Base-by-base conservation (phyloP, 1,140 invertebrate genomes). In the Lasaia peninsularis region DNA sequence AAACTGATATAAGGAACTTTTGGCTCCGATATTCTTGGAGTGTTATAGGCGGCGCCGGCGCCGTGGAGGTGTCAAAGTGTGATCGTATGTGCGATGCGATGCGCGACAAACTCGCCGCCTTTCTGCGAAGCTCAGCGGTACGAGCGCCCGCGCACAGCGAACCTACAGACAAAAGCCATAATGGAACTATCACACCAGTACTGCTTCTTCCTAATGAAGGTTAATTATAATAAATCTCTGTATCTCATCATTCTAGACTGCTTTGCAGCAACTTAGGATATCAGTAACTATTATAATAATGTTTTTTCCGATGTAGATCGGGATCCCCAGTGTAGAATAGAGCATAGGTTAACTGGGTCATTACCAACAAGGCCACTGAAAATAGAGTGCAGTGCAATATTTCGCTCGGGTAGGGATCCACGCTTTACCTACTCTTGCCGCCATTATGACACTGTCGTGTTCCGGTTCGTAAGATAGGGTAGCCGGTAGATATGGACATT, bases 61-160 rank as follows among this genome's bases (percentile, higher is more conserved):
- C 75, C 78, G 72, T 60, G 58, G 68, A 66, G 60, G 54, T 60
- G 66, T 64, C 58, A 61, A 48, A 63, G 66, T 67, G 67, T 56
- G 61, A 34, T 37, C 71, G 76, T 69, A 78, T 76, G 77, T 77
- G 83, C 81, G 75, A 86, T 85, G 84, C 70, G 76, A 87, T 88
- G 85, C 85, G 80, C 56, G 83, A 85, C 49, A 85, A 80, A 80
- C 75, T 88, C 54, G 63, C 80, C 60, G 74, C 75, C 44, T 63
- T 85, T 61, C 67, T 88, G 52, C 77, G 80, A 40, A 76, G 68
- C 67, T 21, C 44, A 20, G 74, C 80, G n/a, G 75, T 76, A 61
- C 69, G 69, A 63, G 72, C 80, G 60, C 69, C 74, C 4, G 69
- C 73, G 62, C 65, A 72, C 52, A 44, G 67, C 28, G 68, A 69